phyloP scores from a whole-genome alignment of 2,113 vertebrate species.

The Procavia capensis region DNA sequence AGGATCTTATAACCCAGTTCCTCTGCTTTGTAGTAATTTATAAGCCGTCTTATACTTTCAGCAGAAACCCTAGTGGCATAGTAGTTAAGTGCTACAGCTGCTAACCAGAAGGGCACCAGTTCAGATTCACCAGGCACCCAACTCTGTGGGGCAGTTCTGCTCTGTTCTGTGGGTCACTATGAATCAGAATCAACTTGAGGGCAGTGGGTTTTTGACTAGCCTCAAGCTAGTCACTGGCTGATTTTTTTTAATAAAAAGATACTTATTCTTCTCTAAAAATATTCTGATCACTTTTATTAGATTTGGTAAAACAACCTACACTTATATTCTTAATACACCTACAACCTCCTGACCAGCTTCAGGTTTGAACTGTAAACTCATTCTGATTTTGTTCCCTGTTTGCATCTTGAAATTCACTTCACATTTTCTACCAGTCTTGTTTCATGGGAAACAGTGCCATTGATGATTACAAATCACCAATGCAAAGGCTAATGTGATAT shows the following conservation, averaged over 20 bases:
- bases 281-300: not conserved
- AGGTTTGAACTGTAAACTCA: conserved; percentile 29
- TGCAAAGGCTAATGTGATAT: not conserved
- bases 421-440: not conserved
- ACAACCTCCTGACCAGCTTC: not conserved
- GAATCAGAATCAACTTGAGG: too few species aligned
- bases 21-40: not conserved
- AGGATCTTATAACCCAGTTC: not conserved
- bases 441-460: not conserved
- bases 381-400: not conserved
- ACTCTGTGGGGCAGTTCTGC: too few species aligned
- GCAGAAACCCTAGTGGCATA: too few species aligned
- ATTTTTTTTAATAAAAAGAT: not conserved
- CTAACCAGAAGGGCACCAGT: too few species aligned
- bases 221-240: not conserved
- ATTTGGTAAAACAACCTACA: not conserved
- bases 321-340: not conserved
- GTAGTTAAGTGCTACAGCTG: too few species aligned
- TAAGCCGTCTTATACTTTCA: too few species aligned
- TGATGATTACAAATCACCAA: not conserved
- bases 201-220: too few species aligned
- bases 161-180: too few species aligned
- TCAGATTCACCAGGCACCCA: too few species aligned
- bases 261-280: not conserved
- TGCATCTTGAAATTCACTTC: not conserved